Conservation (phyloP, 2,797 vertebrate genomes). For the Sebastolobus alascanus region DNA sequence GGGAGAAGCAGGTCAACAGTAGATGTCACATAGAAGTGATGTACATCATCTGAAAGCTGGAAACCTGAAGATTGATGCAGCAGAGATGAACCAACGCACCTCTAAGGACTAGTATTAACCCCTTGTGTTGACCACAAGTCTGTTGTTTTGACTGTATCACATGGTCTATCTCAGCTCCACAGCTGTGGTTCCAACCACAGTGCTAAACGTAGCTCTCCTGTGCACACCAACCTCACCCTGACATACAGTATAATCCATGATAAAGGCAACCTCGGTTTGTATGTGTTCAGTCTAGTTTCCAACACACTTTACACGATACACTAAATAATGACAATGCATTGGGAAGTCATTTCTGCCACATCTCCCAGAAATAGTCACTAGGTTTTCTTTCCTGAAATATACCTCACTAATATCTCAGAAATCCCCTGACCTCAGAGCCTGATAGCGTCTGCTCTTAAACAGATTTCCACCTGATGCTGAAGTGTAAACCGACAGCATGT, state of each 20-base stretch:
- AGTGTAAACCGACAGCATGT: conserved; percentile 1
- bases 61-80: no score
- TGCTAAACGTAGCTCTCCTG: no score
- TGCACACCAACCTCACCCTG: no score
- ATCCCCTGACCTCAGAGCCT: neutral
- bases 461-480: conserved; percentile 5
- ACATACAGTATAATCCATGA: no score
- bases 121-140: neutral
- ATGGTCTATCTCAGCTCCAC: neutral
- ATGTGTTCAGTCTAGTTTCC: no score
- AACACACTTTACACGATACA: no score
- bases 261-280: no score
- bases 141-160: neutral
- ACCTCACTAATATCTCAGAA: neutral
- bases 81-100: no score
- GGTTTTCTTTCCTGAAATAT: neutral
- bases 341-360: neutral
- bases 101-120: neutral
- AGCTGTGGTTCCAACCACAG: no score
- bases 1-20: no score
- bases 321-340: neutral
- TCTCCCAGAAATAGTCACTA: no score
- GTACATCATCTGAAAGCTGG: no score
- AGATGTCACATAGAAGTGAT: accelerated
- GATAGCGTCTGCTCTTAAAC: neutral